These are phyloP conservation scores for Sebastes steindachneri DNA, from an alignment of 2,797 vertebrate species.

Conservation along the genomic window DNA sequence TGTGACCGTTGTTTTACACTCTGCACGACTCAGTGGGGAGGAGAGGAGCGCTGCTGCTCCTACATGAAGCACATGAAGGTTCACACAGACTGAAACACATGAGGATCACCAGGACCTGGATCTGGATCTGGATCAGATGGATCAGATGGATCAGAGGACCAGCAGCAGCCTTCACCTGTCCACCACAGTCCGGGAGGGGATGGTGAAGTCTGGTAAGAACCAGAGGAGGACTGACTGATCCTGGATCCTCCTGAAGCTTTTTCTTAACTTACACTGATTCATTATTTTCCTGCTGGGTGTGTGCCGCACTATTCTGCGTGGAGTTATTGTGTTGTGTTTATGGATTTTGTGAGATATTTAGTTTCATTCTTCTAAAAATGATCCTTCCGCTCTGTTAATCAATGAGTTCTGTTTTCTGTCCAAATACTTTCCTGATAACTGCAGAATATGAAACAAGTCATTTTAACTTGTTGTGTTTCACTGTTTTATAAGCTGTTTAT, in stretches of 20 bases:
- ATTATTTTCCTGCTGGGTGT: neutral
- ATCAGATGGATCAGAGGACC: constrained; percentile 78
- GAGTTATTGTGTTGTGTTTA: neutral
- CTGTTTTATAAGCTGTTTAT: neutral
- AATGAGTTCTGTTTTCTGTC: neutral
- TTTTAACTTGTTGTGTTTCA: neutral
- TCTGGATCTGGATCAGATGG: constrained; percentile 10
- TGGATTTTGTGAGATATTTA: neutral
- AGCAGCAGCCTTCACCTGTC: constrained; percentile 34
- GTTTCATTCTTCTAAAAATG: neutral
- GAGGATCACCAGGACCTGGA: neutral
- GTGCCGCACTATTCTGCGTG: neutral
- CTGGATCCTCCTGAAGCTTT: neutral
- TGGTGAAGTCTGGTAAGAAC: constrained; percentile 91
- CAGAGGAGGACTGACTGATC: neutral
- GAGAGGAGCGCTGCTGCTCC: constrained; percentile 2
- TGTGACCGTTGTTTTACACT: constrained; percentile 37
- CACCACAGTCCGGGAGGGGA: constrained; percentile 71
- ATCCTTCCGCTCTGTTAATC: neutral
- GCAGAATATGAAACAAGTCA: neutral
- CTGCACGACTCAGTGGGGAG: constrained; percentile 16
- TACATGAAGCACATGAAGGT: constrained; percentile 7
- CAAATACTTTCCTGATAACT: neutral
- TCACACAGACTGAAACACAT: constrained; percentile 1
- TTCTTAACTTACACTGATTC: neutral